phyloP scores from a whole-genome alignment of 1,140 invertebrate species.

The Saccostrea cuccullata region DNA sequence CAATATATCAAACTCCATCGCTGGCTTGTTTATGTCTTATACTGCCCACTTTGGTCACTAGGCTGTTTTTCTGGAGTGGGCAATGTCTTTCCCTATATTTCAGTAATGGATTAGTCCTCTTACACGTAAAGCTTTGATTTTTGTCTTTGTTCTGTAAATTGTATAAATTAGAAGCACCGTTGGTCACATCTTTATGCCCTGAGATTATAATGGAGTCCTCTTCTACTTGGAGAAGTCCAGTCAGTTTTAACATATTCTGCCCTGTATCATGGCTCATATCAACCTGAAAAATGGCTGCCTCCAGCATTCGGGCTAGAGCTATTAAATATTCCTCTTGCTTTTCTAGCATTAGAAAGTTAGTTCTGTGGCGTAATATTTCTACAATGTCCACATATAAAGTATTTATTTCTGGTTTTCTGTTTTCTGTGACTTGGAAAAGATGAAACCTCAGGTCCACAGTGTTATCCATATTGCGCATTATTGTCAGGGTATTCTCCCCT shows the following conservation, averaged over 20 bases:
- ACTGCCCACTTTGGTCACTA: neutral
- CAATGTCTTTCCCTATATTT: neutral
- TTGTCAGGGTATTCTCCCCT: neutral
- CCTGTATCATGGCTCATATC: conserved; percentile 58
- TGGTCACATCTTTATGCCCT: neutral
- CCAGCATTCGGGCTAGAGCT: conserved; percentile 68
- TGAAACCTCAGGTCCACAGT: neutral
- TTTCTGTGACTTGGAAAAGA: neutral
- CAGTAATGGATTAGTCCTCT: conserved; percentile 21
- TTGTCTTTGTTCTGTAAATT: neutral
- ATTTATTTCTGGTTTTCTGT: conserved; percentile 65
- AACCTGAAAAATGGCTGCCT: conserved; percentile 69
- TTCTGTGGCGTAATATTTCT: conserved; percentile 63
- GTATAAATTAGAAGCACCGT: neutral
- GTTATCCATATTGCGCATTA: neutral
- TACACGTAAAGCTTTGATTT: neutral
- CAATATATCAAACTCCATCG: neutral
- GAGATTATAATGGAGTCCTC: neutral
- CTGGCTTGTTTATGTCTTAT: neutral
- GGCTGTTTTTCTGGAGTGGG: neutral
- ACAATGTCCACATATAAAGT: conserved; percentile 71
- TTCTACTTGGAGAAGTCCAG: conserved; percentile 2
- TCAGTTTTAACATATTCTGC: conserved; percentile 38
- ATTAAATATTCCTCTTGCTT: conserved; percentile 66
- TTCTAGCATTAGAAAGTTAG: conserved; percentile 67